Evolutionary conservation across 1,140 invertebrate genomes (phyloP), one percentile per base, ranked within the genome.

Genomic region (Drosophila ogumai): DNA sequence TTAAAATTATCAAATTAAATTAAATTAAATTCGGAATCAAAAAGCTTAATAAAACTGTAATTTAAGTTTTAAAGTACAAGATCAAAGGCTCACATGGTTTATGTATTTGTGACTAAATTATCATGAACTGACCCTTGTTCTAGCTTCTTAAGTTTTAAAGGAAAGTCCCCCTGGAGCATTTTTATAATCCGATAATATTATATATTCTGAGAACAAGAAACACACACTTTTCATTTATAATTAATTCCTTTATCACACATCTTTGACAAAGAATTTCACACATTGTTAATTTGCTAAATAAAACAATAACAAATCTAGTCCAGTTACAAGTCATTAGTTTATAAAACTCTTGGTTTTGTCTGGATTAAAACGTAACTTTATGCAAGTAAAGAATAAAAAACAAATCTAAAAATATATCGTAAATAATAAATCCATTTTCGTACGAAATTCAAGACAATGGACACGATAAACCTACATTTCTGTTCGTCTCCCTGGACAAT

Each of bases 401-500:
- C 17, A 8, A 3, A 9, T 15, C 1, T 13, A 22, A 25, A 15
- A 15, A 43, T 44, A 13, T 10, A 19, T 44, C 1, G 3, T 3
- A 44, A 22, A 22, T 22, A 19, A 46, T 46, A 15, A 19, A 46
- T 46, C 7, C 25, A 32, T 17, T 50, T 52, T 19, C 13, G 6
- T 32, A 6, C 3, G 1, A 34, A n/a, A 17, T 52, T 19, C 9
- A 32, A 49, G 10, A 0, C 28, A 50, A 50, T 32, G 32, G 12
- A 13, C 12, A 52, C 15, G 50, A 52, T 52, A 52, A 52, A 15
- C 32, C 52, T 0, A 10, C 13, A 55, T 22, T 36, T 54, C 8
- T 19, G 12, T 64, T 46, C 15, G 17, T 15, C 43, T 67, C n/a
- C 43, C 64, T 25, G 59, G 12, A 22, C n/a, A 47, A 38, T 65